Conservation (phyloP, 1,140 invertebrate species). For the Helicoverpa armigera region DNA sequence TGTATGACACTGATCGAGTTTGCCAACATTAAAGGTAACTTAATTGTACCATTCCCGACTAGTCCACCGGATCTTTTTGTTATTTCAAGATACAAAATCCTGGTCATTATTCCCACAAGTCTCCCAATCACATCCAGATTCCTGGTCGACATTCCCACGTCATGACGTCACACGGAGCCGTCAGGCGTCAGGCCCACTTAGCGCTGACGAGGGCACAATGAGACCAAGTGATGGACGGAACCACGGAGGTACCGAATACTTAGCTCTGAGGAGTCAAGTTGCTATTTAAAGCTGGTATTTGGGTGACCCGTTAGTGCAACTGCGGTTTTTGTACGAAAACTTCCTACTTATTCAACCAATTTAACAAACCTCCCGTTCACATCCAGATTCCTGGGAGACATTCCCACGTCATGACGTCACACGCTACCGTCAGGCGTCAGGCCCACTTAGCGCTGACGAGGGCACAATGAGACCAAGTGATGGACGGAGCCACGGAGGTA, state of each 20-base stretch:
- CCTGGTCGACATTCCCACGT: constrained; percentile 20
- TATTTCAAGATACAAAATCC: not conserved
- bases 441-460: constrained; percentile 33
- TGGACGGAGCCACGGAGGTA: constrained; percentile 9
- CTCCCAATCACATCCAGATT: not conserved
- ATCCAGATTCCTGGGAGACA: constrained; percentile 18
- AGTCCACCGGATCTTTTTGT: too few species aligned
- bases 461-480: constrained; percentile 18
- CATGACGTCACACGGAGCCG: not conserved
- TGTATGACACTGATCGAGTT: too few species aligned
- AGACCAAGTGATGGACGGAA: constrained; percentile 7
- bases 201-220: constrained; percentile 33
- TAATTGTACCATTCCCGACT: too few species aligned
- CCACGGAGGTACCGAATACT: constrained; percentile 4
- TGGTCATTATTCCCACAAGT: not conserved
- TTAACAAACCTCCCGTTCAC: not conserved
- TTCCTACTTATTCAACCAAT: too few species aligned
- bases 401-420: constrained; percentile 15
- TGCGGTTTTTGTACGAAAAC: too few species aligned
- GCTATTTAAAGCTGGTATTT: too few species aligned
- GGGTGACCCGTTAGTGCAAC: too few species aligned
- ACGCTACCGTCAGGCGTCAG: constrained; percentile 11
- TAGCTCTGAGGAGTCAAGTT: not conserved
- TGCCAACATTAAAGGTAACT: too few species aligned
- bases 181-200: constrained; percentile 31